Percentiles rank a stretch among this genome's conserved stretches.
Evolutionary conservation across 2,797 vertebrate species (phyloP).

Genomic region (Echeneis naucrates): DNA sequence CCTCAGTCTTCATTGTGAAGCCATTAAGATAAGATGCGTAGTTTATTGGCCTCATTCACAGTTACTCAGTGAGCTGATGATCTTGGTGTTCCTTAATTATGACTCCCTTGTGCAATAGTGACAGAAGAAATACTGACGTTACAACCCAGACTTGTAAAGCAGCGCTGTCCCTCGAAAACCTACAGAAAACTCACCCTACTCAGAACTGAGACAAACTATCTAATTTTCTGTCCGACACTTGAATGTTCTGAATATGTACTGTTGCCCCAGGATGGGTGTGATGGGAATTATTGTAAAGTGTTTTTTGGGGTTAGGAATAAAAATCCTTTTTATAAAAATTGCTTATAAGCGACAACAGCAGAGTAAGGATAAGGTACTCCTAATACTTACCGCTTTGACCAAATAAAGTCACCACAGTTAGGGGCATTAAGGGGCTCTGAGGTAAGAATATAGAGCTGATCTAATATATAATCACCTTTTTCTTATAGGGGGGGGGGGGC

Average conservation of each 20-base stretch:
- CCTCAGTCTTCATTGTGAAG: conserved; percentile 35
- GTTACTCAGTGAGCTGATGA: conserved; percentile 37
- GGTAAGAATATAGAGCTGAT: background rate
- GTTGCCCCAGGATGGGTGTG: conserved; percentile 7
- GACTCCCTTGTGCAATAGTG: conserved; percentile 8
- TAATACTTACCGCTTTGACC: background rate
- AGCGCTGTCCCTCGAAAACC: conserved; percentile 1
- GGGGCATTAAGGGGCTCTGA: background rate
- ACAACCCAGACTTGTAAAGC: background rate
- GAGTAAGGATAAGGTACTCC: background rate
- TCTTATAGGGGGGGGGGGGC: too few species aligned
- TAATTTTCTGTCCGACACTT: conserved; percentile 28
- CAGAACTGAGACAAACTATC: conserved; percentile 33
- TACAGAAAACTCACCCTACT: background rate
- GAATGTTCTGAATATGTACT: conserved; percentile 8
- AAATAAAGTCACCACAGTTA: background rate
- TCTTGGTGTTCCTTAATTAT: conserved; percentile 32
- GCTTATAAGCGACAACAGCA: background rate
- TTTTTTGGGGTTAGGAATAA: conserved; percentile 9
- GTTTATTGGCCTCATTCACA: conserved; percentile 57
- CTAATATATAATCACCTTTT: too few species aligned
- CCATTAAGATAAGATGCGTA: conserved; percentile 60
- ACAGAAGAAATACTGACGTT: conserved; percentile 21
- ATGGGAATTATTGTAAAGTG: background rate
- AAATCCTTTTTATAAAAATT: too few species aligned